Percentiles rank a stretch among this genome's conserved stretches.
Evolutionary conservation across 2,888 invertebrate genomes (phyloP).

Genomic region (Sinhomidia bicolor): DNA sequence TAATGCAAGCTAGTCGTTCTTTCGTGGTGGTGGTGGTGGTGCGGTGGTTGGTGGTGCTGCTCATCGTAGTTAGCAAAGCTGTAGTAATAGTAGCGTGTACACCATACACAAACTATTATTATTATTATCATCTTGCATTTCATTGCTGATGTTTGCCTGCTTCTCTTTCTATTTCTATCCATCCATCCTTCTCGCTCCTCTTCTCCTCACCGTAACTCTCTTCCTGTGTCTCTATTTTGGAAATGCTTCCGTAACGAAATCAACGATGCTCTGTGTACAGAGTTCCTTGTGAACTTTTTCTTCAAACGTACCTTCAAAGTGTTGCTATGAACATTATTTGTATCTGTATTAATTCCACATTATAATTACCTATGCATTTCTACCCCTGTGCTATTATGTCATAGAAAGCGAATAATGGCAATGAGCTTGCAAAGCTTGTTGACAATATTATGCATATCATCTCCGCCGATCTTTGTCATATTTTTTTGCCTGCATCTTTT

Average conservation of each 20-base stretch:
- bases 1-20: conserved; percentile 29
- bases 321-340: not conserved
- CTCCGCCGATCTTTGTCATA: too few relatives aligned
- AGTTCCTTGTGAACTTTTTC: not conserved
- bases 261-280: not conserved
- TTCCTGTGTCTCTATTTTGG: not conserved
- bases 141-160: conserved; percentile 49
- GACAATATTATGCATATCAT: too few relatives aligned
- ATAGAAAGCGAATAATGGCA: too few relatives aligned
- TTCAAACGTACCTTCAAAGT: not conserved
- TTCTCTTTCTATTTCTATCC: conserved; percentile 36
- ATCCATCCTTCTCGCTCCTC: not conserved
- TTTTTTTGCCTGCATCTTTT: too few relatives aligned
- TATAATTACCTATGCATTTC: too few relatives aligned
- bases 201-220: not conserved
- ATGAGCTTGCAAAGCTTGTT: too few relatives aligned
- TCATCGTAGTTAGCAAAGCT: conserved; percentile 10
- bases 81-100: not conserved
- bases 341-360: too few relatives aligned
- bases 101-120: too few relatives aligned
- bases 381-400: too few relatives aligned
- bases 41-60: not conserved
- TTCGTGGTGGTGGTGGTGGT: conserved; percentile 14
- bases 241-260: not conserved
- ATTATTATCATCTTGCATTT: conserved; percentile 47